These are phyloP conservation scores for Argyrosomus japonicus DNA, from an alignment of 2,113 vertebrate species.

Conservation along the genomic window DNA sequence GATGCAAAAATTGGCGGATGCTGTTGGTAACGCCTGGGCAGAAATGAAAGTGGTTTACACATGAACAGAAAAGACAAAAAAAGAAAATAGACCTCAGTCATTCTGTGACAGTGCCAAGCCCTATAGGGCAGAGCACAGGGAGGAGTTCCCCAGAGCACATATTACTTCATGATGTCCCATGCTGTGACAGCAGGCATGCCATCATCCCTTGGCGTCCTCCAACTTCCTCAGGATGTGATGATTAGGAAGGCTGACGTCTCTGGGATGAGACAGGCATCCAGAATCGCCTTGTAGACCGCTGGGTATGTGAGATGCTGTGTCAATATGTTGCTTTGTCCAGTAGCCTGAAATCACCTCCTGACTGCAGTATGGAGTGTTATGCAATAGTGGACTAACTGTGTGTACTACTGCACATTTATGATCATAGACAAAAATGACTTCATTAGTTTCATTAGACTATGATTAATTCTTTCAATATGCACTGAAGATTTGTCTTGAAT, in stretches of 20 bases:
- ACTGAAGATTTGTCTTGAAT: background rate
- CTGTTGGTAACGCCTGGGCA: slow-evolving; percentile 26
- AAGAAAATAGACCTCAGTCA: slow-evolving; percentile 47
- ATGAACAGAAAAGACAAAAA: slow-evolving; percentile 3
- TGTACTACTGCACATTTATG: background rate
- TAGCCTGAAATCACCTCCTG: slow-evolving; percentile 25
- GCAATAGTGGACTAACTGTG: background rate
- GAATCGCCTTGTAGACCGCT: slow-evolving; percentile 13
- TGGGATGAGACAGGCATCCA: slow-evolving; percentile 25
- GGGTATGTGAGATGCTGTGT: slow-evolving; percentile 21
- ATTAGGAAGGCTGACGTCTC: slow-evolving; percentile 45
- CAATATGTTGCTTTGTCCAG: slow-evolving; percentile 14
- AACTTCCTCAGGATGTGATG: slow-evolving; percentile 46
- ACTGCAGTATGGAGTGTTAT: background rate
- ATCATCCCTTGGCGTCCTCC: slow-evolving; percentile 50
- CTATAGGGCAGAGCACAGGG: slow-evolving; percentile 52
- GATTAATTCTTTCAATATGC: background rate
- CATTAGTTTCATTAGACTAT: background rate
- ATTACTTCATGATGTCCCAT: slow-evolving; percentile 62
- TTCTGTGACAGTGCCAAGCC: slow-evolving; percentile 51
- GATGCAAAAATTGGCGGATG: slow-evolving; percentile 23
- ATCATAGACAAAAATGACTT: background rate
- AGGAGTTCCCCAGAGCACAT: slow-evolving; percentile 47
- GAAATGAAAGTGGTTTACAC: slow-evolving; percentile 28
- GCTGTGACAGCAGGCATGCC: slow-evolving; percentile 37